Base-by-base conservation (phyloP, 2,113 vertebrate species). In the Notothenia rossii region DNA sequence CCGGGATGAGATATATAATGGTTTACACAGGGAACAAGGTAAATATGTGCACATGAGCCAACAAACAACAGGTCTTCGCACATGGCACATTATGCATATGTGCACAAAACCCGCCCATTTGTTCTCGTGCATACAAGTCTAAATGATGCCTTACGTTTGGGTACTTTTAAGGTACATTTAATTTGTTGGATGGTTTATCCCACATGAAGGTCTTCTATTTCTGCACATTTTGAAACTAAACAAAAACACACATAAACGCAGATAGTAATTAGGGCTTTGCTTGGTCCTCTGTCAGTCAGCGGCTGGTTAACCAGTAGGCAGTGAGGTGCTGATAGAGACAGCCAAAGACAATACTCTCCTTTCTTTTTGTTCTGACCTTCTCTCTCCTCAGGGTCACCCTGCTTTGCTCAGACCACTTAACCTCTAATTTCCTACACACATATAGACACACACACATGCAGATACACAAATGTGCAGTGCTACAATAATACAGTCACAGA, bases 1-100 rank as follows among this genome's bases (percentile, higher is more conserved):
- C 62, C 72, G 75, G 88, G 90, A 91, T 89, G 91, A 89, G 90
- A 91, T 89, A 84, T 92, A 93, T 94, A 94, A 94, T 93, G 86
- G 86, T 89, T 94, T 94, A 88, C 83, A 63, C 88, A 93, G 91
- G 65, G 65, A 88, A 82, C 9, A 63, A 86, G 71, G 75, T 79
- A 84, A 85, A 85, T 84, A 80, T 75, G 73, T 46, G 64, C 25
- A 17, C 14, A 33, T 10, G 46, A 70, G 53, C 11, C 3, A 53
- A 50, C 72, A 67, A 80, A 82, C 72, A 40, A 77, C 49, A n/a
- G 18, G 3, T 0, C 29, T 62, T 60, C 12, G 64, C 25, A 45
- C 29, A 29, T 29, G 63, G 43, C 63, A 17, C 29, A 40, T 33
- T 48, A 14, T 58, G 48, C 43, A 40, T 56, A 29, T 46, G 13